These are phyloP conservation scores for Nemapogon koenigi DNA, from an alignment of 2,888 invertebrate genomes.

Conservation along the genomic window DNA sequence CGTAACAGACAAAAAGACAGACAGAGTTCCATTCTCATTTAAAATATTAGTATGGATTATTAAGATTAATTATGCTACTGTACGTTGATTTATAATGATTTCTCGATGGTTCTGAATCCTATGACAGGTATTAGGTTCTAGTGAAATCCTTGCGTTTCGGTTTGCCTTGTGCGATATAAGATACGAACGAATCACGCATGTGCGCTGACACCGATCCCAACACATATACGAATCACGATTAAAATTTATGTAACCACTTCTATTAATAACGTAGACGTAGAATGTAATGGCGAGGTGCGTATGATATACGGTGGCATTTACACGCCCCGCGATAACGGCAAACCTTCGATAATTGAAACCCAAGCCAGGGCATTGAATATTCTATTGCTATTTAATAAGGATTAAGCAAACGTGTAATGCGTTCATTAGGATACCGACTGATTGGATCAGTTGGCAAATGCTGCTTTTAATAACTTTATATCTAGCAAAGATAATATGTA, in stretches of 20 bases:
- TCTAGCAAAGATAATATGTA: too few relatives aligned
- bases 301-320: conserved; percentile 30
- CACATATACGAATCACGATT: conserved; percentile 24
- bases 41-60: too few relatives aligned
- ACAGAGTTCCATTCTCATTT: too few relatives aligned
- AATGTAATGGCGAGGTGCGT: conserved; percentile 28
- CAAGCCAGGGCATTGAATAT: conserved; percentile 28
- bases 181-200: conserved; percentile 18
- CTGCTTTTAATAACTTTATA: too few relatives aligned
- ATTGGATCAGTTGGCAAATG: neutral
- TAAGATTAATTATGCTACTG: too few relatives aligned
- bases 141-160: conserved; percentile 9
- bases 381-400: conserved; percentile 26
- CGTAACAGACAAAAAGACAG: too few relatives aligned
- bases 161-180: conserved; percentile 16
- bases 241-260: conserved; percentile 36
- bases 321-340: conserved; percentile 23
- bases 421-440: conserved; percentile 23
- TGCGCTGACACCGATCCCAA: conserved; percentile 34
- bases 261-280: conserved; percentile 35
- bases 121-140: too few relatives aligned
- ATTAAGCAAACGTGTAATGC: conserved; percentile 21
- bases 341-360: conserved; percentile 29
- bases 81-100: too few relatives aligned
- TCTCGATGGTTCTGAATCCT: too few relatives aligned